Base-by-base conservation (phyloP, 2,888 invertebrate species). In the Eulithis testata region DNA sequence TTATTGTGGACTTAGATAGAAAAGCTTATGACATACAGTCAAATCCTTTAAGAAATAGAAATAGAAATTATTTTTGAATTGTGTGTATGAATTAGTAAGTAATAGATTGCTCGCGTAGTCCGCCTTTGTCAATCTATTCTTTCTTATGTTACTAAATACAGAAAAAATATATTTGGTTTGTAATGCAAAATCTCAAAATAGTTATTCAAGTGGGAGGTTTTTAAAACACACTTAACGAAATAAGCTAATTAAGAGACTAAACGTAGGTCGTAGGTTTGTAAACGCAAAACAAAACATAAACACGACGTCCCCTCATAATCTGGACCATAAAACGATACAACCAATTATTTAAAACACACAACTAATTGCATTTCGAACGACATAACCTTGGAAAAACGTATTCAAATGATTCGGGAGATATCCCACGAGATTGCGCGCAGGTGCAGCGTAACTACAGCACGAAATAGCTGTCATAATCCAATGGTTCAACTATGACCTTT, bases 361-460 rank as follows among this genome's bases (percentile, higher is more conserved):
- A 63, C 60, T 67, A 67, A 60, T 61, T 63, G 67, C 60, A 63
- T 66, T 63, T 52, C 59, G 51, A 63, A 56, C 60, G 60, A 63
- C 57, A 45, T 67, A 63, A 64, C 67, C 67, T 67, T 67, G 63
- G 27, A 27, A 54, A 44, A 67, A 57, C 67, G 67, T 64, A 67
- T 67, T 67, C 67, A 60, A 67, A 64, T 65, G 60, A 65, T 63
- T 67, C 21, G 31, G 63, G 60, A 67, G 67, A 67, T 67, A 67
- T 67, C 63, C 45, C 63, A 63, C 63, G 67, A 63, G 63, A 63
- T 63, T 54, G 52, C 8, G 63, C 63, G 60, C 67, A 67, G 67
- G 63, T 63, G 67, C 60, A 63, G 50, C 43, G 49, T 60, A 63
- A 54, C 49, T 27, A 50, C 11, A 60, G 31, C 63, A 66, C 63